Conservation (phyloP, 2,113 vertebrate genomes). For the Rafetus swinhoei region DNA sequence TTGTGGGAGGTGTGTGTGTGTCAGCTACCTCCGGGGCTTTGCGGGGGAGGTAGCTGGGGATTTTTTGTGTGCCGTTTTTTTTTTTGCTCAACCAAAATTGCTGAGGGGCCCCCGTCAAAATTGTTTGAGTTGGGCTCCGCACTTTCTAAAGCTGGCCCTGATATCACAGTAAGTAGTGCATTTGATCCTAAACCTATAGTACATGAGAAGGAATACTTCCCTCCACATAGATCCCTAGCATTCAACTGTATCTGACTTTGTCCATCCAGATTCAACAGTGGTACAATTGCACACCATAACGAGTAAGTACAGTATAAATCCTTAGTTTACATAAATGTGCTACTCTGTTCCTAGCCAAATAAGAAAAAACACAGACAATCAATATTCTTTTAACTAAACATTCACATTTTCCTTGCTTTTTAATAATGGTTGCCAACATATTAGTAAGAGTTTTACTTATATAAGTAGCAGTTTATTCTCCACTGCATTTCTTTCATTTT, state of each 20-base stretch:
- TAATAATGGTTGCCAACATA: background rate
- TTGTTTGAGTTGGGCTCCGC: too few species aligned
- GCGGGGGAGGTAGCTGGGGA: too few species aligned
- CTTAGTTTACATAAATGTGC: background rate
- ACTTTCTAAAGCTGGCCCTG: too few species aligned
- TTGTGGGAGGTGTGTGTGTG: too few species aligned
- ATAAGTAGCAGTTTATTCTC: background rate
- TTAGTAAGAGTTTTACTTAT: background rate
- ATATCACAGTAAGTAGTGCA: background rate
- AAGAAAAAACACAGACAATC: background rate
- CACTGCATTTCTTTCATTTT: background rate
- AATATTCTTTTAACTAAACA: background rate
- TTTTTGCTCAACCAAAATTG: too few species aligned
- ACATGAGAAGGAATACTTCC: too few species aligned
- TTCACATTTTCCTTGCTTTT: background rate
- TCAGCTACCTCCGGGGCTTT: too few species aligned
- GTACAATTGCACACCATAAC: too few species aligned
- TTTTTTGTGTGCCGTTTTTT: too few species aligned
- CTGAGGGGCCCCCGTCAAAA: too few species aligned
- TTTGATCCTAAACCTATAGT: background rate
- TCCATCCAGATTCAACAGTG: background rate
- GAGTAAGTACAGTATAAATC: fast-evolving
- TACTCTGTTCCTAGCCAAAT: background rate
- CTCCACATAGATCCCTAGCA: background rate
- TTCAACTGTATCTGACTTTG: background rate